phyloP scores from a whole-genome alignment of 1,140 invertebrate genomes.

The Nylanderia fulva region DNA sequence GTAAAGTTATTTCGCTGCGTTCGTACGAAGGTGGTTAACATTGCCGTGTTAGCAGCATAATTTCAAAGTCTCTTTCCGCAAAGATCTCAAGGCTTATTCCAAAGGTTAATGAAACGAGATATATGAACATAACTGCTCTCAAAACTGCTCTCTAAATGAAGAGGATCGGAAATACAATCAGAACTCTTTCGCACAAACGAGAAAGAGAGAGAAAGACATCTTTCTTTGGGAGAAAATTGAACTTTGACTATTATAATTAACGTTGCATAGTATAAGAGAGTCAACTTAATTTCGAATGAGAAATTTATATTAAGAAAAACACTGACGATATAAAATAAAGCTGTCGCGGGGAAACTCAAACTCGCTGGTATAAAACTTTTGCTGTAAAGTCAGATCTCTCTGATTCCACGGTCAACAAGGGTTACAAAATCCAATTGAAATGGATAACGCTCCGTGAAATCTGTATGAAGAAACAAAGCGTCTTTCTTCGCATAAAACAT shows the following conservation, averaged over 20 bases:
- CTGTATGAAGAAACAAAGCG: neutral
- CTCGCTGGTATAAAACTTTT: neutral
- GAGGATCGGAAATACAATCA: neutral
- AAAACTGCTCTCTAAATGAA: neutral
- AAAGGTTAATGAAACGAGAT: conserved; percentile 9
- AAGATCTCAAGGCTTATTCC: conserved; percentile 15
- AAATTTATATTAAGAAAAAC: neutral
- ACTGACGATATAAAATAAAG: neutral
- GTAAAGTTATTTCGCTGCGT: conserved; percentile 53
- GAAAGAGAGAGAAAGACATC: no score
- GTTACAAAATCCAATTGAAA: neutral
- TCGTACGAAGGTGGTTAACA: conserved; percentile 34
- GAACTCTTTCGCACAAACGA: neutral
- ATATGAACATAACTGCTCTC: neutral
- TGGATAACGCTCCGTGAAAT: neutral
- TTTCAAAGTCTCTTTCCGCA: conserved; percentile 28
- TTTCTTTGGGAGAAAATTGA: neutral
- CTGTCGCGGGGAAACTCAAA: neutral
- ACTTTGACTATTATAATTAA: neutral
- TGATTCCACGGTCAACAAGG: neutral
- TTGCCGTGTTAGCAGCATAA: conserved; percentile 46
- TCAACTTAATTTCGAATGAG: neutral
- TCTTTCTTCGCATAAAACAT: neutral
- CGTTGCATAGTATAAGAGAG: neutral
- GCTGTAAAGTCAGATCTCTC: neutral